phyloP scores from a whole-genome alignment of 2,888 invertebrate species.

The Epirrhoe tristata region DNA sequence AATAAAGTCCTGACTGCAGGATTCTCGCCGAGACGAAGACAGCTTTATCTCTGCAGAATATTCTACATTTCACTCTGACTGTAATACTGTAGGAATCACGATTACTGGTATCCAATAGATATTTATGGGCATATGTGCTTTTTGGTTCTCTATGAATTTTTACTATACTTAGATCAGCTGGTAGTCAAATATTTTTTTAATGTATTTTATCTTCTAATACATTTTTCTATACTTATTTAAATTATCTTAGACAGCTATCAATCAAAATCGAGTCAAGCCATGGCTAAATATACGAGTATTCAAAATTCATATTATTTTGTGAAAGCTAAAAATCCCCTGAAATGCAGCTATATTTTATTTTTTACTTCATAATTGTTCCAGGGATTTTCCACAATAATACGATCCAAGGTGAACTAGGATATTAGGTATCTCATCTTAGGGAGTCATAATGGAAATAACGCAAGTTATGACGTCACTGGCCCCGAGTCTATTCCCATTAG shows the following conservation, averaged over 20 bases:
- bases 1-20: neutral
- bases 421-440: neutral
- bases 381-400: neutral
- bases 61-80: neutral
- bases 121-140: too few relatives aligned
- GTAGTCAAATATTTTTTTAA: too few relatives aligned
- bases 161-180: too few relatives aligned
- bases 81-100: neutral
- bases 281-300: too few relatives aligned
- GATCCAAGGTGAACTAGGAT: neutral
- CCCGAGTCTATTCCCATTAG: slow-evolving; percentile 14
- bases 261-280: too few relatives aligned
- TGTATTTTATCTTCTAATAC: too few relatives aligned
- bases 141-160: too few relatives aligned
- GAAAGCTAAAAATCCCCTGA: too few relatives aligned
- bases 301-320: too few relatives aligned
- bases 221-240: too few relatives aligned
- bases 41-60: neutral
- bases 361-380: neutral
- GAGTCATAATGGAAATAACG: neutral
- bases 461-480: slow-evolving; percentile 4
- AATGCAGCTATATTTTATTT: too few relatives aligned
- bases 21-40: neutral
- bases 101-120: neutral
- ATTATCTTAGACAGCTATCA: too few relatives aligned